These are phyloP conservation scores for Coregonus clupeaformis DNA, from an alignment of 2,113 vertebrate species.

Conservation along the genomic window DNA sequence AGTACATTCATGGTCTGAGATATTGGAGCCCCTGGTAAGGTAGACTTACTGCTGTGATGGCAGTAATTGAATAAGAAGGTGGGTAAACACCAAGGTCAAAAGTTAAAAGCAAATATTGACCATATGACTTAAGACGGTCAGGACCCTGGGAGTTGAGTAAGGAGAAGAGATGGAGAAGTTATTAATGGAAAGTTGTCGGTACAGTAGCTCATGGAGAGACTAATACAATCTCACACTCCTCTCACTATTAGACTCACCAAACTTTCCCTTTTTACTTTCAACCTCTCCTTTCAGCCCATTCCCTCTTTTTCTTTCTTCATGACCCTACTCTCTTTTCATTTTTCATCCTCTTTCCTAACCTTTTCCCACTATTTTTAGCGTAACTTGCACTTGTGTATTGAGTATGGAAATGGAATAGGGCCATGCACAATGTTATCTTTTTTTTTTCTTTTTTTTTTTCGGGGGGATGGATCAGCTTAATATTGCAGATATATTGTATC, in stretches of 20 bases:
- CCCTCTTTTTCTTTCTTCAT: too few species aligned
- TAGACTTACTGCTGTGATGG: conserved; percentile 17
- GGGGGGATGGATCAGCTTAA: too few species aligned
- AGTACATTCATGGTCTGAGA: not conserved
- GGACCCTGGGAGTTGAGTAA: conserved; percentile 23
- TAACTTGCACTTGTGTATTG: too few species aligned
- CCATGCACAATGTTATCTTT: too few species aligned
- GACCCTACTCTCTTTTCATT: too few species aligned
- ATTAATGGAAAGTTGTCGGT: not conserved
- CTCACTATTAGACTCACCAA: not conserved
- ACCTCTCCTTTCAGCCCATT: too few species aligned
- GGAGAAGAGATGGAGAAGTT: conserved; percentile 11
- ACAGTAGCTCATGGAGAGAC: conserved; percentile 11
- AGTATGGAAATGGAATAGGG: too few species aligned
- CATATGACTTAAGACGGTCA: conserved; percentile 63
- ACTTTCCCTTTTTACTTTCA: conserved; percentile 4
- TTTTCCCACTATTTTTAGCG: too few species aligned
- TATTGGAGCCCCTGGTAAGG: not conserved
- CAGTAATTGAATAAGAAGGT: conserved; percentile 46
- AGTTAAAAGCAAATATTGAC: conserved; percentile 72
- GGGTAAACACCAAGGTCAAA: conserved; percentile 65
- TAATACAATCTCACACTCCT: conserved; percentile 18
- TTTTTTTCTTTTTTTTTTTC: too few species aligned
- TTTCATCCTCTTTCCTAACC: too few species aligned
- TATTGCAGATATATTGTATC: too few species aligned